Base-by-base conservation (phyloP, 2,113 vertebrate genomes). In the Podarcis cretensis region DNA sequence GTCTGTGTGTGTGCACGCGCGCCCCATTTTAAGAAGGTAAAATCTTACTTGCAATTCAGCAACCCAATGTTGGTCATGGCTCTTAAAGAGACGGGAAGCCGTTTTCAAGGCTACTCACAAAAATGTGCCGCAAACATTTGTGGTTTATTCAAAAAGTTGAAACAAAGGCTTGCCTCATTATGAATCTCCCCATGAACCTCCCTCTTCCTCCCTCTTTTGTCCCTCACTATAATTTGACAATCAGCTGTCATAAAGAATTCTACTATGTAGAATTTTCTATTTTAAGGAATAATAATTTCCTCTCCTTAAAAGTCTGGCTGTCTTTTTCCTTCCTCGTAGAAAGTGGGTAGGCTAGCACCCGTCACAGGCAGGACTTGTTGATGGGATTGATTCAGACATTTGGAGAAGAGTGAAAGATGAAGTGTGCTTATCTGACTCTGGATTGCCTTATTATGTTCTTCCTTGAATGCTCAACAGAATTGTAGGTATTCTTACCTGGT, bases 151-250 rank as follows among this genome's bases (percentile, higher is more conserved):
- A 68, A 54, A 66, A 77, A 30, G 40, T 35, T 32, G 23, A 83
- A 76, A 88, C 81, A 88, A 83, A 83, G 59, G 23, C 63, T 66
- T 83, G 27, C 27, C 63, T 76, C 40, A 83, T 86, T 20, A 48
- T 76, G 37, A 68, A 88, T 83, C 83, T 83, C 71, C 30, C 57
- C 75, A 66, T 35, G 71, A 83, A 88, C 59, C 71, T 88, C 13
- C 25, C 57, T 27, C 66, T 66, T 57, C 75, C 40, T 83, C 37
- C 65, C 20, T 82, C 57, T 69, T 32, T 32, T 6, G 3, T 65
- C 71, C 18, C 80, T 75, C 71, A 74, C 79, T 68, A 83, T 88
- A 88, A 83, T 88, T 83, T 83, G 87, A 77, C 81, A 88, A 83
- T 83, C 80, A 54, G 37, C 71, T 77, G 59, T 68, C 73, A 77